Evolutionary conservation across 2,888 invertebrate species (phyloP).

Genomic region (Arenicola marina): DNA sequence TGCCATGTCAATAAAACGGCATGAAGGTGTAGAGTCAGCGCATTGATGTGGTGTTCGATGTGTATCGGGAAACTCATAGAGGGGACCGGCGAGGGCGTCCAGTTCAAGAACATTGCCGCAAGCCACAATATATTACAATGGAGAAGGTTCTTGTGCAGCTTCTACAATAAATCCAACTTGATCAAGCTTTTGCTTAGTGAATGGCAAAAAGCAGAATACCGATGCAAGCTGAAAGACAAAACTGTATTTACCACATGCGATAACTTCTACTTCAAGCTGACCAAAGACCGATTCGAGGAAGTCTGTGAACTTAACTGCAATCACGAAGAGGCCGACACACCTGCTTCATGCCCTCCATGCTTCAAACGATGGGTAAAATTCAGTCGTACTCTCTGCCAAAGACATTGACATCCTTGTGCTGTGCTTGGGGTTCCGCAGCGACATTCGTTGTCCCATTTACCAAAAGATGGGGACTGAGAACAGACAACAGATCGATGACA

Average conservation of each 20-base stretch:
- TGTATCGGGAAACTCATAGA: constrained; percentile 16
- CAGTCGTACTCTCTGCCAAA: background rate
- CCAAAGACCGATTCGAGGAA: background rate
- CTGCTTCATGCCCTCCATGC: background rate
- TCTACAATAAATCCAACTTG: background rate
- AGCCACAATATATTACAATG: constrained; percentile 9
- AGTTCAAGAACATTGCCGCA: constrained; percentile 3
- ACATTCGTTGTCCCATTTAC: background rate
- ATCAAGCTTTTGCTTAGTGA: background rate
- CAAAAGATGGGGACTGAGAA: background rate
- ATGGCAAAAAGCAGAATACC: background rate
- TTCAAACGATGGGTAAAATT: background rate
- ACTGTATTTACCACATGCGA: background rate
- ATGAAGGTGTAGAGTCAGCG: constrained; percentile 11
- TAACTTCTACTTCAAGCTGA: background rate
- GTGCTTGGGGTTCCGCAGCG: background rate
- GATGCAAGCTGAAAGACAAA: background rate
- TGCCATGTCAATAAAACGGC: constrained; percentile 10
- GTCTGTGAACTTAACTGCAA: background rate
- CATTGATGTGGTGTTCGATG: constrained; percentile 32
- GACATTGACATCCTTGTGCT: background rate
- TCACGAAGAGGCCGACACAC: constrained; percentile 5
- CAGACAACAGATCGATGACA: background rate
- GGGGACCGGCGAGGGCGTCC: background rate
- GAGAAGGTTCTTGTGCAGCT: background rate